Percentiles rank a stretch among this genome's conserved stretches.
Evolutionary conservation across 2,888 invertebrate species (phyloP).

Genomic region (Cosmia pyralina): DNA sequence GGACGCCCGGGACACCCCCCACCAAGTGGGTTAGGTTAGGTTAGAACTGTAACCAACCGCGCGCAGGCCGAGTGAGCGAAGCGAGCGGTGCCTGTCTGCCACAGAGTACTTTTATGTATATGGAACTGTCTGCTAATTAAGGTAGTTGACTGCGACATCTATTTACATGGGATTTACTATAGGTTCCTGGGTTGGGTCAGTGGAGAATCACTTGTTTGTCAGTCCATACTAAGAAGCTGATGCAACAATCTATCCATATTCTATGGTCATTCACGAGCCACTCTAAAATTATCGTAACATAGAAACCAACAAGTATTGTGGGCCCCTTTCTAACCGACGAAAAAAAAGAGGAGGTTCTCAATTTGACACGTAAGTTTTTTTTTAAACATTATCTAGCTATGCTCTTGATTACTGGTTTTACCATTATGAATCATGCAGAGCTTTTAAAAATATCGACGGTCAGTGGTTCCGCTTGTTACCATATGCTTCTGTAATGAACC

Average conservation of each 20-base stretch:
- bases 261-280: not conserved
- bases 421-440: conserved; percentile 36
- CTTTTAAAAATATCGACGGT: conserved; percentile 39
- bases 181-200: too few species aligned
- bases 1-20: too few species aligned
- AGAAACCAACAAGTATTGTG: conserved; percentile 15
- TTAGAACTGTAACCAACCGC: too few species aligned
- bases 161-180: not conserved
- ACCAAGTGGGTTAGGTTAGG: too few species aligned
- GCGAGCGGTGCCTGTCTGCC: too few species aligned
- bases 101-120: too few species aligned
- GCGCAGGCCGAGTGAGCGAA: too few species aligned
- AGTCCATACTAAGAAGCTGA: not conserved
- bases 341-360: too few species aligned
- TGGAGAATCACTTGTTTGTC: not conserved
- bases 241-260: not conserved
- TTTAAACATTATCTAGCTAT: conserved; percentile 44
- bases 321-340: too few species aligned
- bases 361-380: too few species aligned
- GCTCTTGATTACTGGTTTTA: conserved; percentile 55
- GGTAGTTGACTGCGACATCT: too few species aligned
- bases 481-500: conserved; percentile 39
- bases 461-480: conserved; percentile 31
- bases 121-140: too few species aligned
- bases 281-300: conserved; percentile 32